phyloP scores from a whole-genome alignment of 2,113 vertebrate species.

The Lasiurus borealis region DNA sequence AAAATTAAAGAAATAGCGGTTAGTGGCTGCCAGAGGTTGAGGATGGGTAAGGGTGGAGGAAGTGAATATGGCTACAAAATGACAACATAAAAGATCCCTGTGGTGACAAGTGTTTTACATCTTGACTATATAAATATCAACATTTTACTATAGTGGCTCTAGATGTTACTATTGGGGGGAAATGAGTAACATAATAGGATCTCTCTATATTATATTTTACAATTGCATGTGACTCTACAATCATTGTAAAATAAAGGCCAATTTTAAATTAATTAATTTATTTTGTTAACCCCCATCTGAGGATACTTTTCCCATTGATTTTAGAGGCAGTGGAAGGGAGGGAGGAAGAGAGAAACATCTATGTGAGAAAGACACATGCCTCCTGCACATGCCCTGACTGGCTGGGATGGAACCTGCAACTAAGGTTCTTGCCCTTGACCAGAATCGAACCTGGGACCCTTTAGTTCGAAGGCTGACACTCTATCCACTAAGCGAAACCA shows the following conservation, averaged over 20 bases:
- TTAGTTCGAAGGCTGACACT: no score
- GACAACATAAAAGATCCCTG: not conserved
- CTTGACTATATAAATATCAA: not conserved
- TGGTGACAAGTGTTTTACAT: not conserved
- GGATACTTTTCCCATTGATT: no score
- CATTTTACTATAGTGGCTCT: not conserved
- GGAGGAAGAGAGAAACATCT: no score
- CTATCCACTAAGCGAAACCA: no score
- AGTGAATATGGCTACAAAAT: not conserved
- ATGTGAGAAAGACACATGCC: no score
- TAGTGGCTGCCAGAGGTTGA: not conserved
- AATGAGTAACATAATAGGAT: not conserved
- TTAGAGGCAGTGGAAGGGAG: no score
- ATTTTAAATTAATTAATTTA: not conserved
- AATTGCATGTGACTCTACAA: not conserved
- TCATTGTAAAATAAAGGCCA: slow-evolving; percentile 8
- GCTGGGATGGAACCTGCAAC: no score
- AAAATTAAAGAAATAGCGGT: not conserved
- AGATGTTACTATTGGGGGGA: not conserved
- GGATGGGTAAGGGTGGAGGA: not conserved
- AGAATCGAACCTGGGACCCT: no score
- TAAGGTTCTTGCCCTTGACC: no score
- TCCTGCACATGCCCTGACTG: no score
- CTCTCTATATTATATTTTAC: not conserved
- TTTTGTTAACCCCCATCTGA: no score